Percentiles rank a stretch among this genome's conserved stretches.
These are phyloP conservation scores for Anastatus disparis DNA, from an alignment of 1,140 invertebrate species.

Conservation along the genomic window DNA sequence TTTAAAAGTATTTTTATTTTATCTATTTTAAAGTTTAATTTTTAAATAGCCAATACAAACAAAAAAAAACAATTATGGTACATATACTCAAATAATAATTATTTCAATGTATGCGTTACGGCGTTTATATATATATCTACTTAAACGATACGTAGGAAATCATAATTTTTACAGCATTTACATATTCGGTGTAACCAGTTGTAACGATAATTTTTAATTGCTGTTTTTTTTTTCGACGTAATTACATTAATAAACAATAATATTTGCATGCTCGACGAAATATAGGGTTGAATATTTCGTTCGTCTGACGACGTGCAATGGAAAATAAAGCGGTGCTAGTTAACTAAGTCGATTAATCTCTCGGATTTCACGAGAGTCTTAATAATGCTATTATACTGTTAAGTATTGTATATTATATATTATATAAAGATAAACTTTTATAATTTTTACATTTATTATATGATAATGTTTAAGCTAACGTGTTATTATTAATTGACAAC, in stretches of 20 bases:
- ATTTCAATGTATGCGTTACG: too few relatives aligned
- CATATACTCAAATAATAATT: too few relatives aligned
- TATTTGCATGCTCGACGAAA: neutral
- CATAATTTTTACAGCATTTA: conserved; percentile 1
- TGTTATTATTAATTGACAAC: neutral
- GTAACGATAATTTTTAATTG: neutral
- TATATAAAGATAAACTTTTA: conserved; percentile 9
- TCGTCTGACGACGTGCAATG: neutral
- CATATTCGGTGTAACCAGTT: neutral
- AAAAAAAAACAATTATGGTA: neutral
- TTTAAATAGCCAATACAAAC: neutral
- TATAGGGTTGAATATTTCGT: neutral
- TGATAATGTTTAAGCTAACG: neutral
- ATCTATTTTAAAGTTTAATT: neutral
- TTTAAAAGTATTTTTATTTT: neutral
- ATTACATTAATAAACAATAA: neutral
- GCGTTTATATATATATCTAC: neutral
- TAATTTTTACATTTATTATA: conserved; percentile 21
- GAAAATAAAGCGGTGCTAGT: conserved; percentile 38
- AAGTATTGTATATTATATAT: conserved; percentile 37
- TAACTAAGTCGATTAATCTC: conserved; percentile 32
- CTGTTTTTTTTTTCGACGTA: neutral
- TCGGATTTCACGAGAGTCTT: neutral
- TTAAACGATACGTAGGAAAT: neutral
- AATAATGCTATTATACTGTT: conserved; percentile 8